A percentile compares a stretch with the other conserved stretches of the same genome.
Evolutionary conservation across 2,797 vertebrate species (phyloP).

Genomic region (Artibeus jamaicensis): DNA sequence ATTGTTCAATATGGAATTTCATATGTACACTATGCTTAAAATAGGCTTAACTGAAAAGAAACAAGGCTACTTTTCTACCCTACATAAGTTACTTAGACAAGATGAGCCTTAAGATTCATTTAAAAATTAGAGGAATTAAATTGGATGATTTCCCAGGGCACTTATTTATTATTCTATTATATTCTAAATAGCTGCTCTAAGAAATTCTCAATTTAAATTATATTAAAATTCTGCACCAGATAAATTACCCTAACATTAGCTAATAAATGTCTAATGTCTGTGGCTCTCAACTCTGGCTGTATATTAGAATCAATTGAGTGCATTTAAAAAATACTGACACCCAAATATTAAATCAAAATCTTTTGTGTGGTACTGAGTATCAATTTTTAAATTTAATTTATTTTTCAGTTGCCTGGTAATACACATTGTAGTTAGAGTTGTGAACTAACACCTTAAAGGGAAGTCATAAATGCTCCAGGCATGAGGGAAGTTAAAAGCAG

Average conservation of each 20-base stretch:
- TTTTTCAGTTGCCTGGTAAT: background rate
- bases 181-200: background rate
- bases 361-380: background rate
- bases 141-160: background rate
- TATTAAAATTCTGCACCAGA: background rate
- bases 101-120: background rate
- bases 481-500: background rate
- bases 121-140: background rate
- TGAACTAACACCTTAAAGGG: background rate
- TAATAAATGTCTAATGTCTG: background rate
- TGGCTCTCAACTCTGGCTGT: background rate
- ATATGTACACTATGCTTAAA: background rate
- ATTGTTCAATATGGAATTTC: background rate
- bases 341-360: background rate
- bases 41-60: background rate
- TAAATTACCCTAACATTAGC: background rate
- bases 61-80: background rate
- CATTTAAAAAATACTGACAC: background rate
- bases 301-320: background rate
- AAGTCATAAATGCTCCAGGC: background rate
- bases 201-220: conserved; percentile 40
- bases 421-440: background rate
- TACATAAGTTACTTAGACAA: background rate
- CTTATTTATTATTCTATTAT: conserved; percentile 48
- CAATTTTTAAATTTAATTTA: background rate